These are phyloP conservation scores for Mermis nigrescens DNA, from an alignment of 2,888 invertebrate genomes.

Conservation along the genomic window DNA sequence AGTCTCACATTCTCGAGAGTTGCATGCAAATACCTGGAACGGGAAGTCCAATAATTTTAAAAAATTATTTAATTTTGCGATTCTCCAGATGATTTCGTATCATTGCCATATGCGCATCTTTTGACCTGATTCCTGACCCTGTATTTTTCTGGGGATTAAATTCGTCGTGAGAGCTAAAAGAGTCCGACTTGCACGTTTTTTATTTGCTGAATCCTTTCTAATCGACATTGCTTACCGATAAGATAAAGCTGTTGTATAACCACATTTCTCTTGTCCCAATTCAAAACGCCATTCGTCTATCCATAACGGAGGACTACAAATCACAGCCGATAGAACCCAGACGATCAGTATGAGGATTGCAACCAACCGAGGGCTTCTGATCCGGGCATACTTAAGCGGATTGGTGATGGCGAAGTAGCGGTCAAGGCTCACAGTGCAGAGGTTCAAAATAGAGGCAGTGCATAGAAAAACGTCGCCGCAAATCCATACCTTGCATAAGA, in stretches of 20 bases:
- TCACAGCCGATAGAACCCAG: conserved; percentile 29
- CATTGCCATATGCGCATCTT: too few relatives aligned
- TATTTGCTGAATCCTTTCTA: too few relatives aligned
- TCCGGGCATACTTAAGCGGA: conserved; percentile 29
- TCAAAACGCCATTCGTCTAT: conserved; percentile 25
- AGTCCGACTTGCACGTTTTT: too few relatives aligned
- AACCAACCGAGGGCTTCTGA: conserved; percentile 21
- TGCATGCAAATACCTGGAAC: too few relatives aligned
- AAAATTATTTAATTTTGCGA: too few relatives aligned
- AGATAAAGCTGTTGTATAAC: conserved; percentile 18
- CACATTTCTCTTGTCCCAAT: background rate
- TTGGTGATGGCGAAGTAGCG: conserved; percentile 34
- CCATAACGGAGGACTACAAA: conserved; percentile 33
- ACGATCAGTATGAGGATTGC: conserved; percentile 29
- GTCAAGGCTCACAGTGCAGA: conserved; percentile 31
- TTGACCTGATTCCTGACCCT: too few relatives aligned
- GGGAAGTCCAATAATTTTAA: too few relatives aligned
- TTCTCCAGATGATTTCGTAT: too few relatives aligned
- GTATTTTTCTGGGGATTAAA: too few relatives aligned
- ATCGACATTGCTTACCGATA: too few relatives aligned
- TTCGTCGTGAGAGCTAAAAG: too few relatives aligned
- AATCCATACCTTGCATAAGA: conserved; percentile 26
- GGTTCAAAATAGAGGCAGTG: conserved; percentile 30
- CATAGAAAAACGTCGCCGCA: conserved; percentile 30
- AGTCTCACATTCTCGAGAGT: too few relatives aligned